A percentile compares a stretch with the other conserved stretches of the same genome.
Conservation (phyloP, 2,113 vertebrate species). For the Seriola rivoliana region DNA sequence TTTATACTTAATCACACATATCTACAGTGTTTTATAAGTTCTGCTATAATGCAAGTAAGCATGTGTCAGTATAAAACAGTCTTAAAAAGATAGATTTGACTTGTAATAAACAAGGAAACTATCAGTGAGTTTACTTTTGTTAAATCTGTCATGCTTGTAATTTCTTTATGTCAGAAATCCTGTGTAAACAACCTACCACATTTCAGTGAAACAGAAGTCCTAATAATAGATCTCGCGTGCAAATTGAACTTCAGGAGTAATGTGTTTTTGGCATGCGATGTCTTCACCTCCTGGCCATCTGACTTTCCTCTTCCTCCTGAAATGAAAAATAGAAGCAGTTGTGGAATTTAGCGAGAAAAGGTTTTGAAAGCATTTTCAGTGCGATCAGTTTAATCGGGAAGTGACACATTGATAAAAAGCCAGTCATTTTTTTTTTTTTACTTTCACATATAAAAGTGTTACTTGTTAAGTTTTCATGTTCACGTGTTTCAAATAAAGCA, state of each 20-base stretch:
- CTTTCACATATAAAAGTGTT: neutral
- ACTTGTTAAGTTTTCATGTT: neutral
- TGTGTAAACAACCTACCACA: neutral
- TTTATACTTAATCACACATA: neutral
- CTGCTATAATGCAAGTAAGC: neutral
- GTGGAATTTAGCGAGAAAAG: conserved; percentile 25
- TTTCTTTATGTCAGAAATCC: neutral
- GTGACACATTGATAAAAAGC: neutral
- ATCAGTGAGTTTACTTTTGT: neutral
- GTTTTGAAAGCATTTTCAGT: neutral
- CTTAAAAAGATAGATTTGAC: neutral
- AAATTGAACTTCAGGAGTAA: conserved; percentile 32
- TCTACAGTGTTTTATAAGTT: neutral
- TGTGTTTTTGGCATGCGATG: conserved; percentile 4
- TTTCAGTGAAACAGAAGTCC: conserved; percentile 8
- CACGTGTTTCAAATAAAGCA: neutral
- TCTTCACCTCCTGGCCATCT: conserved; percentile 12
- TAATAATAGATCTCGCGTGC: conserved; percentile 32
- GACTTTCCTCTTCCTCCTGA: conserved; percentile 53
- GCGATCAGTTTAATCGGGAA: conserved; percentile 1
- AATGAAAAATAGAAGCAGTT: conserved; percentile 39
- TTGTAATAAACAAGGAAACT: neutral
- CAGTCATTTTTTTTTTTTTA: neutral
- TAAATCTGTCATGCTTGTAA: neutral
- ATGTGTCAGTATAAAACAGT: neutral